A percentile compares a stretch with the other conserved stretches of the same genome.
phyloP scores from a whole-genome alignment of 2,113 vertebrate genomes.

The Strix aluco region DNA sequence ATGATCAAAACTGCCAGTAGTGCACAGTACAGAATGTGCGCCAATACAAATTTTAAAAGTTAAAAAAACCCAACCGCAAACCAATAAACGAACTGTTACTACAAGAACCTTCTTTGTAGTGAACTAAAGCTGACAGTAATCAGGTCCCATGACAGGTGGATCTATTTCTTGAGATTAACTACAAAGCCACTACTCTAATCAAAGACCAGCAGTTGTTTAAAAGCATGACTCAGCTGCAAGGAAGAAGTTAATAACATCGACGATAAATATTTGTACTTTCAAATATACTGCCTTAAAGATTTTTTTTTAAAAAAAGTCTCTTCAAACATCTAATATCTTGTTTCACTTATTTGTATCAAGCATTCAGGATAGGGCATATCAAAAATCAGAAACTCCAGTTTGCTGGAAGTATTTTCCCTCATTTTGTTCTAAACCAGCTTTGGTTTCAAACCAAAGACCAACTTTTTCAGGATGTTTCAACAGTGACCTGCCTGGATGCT shows the following conservation, averaged over 20 bases:
- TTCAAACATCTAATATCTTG: not conserved
- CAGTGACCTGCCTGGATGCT: not conserved
- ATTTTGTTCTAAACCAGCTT: not conserved
- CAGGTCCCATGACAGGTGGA: not conserved
- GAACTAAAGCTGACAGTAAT: not conserved
- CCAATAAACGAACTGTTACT: not conserved
- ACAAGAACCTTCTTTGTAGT: not conserved
- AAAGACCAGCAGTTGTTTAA: not conserved
- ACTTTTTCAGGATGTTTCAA: not conserved
- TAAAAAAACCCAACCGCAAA: not conserved
- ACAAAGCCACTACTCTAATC: constrained; percentile 8
- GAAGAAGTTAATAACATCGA: not conserved
- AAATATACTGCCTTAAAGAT: not conserved
- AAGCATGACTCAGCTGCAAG: not conserved
- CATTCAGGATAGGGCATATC: not conserved
- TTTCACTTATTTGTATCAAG: not conserved
- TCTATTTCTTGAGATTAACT: not conserved
- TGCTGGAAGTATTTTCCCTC: not conserved
- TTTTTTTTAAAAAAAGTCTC: not conserved
- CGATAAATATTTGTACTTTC: not conserved
- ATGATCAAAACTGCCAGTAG: not conserved
- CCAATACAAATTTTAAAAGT: not conserved
- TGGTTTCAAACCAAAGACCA: not conserved
- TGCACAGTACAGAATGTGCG: not conserved
- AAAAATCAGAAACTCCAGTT: not conserved